A percentile compares a stretch with the other conserved stretches of the same genome.
phyloP scores from a whole-genome alignment of 2,888 invertebrate species.

The Lasioglossum vierecki region DNA sequence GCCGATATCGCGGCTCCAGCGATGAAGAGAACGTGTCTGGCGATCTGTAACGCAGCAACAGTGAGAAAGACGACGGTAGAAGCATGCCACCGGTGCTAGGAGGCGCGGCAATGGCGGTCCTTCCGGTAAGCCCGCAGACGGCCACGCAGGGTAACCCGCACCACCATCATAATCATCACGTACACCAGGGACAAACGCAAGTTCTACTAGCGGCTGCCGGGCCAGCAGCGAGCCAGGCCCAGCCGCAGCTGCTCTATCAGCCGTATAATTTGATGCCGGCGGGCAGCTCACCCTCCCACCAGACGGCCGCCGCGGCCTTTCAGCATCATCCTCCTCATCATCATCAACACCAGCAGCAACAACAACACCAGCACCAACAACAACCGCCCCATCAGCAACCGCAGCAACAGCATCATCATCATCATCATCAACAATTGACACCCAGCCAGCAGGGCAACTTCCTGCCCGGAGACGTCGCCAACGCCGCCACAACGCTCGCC shows the following conservation, averaged over 20 bases:
- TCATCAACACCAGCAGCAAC: slow-evolving; percentile 58
- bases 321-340: slow-evolving; percentile 73
- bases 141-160: slow-evolving; percentile 82
- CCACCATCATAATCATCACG: slow-evolving; percentile 72
- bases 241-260: slow-evolving; percentile 81
- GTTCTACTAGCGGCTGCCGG: slow-evolving; percentile 70
- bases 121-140: slow-evolving; percentile 84
- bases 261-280: slow-evolving; percentile 81
- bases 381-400: slow-evolving; percentile 15
- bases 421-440: slow-evolving; percentile 63
- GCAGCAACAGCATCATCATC: slow-evolving; percentile 64
- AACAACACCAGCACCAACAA: slow-evolving; percentile 60
- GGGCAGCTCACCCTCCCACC: slow-evolving; percentile 74
- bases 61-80: slow-evolving; percentile 54
- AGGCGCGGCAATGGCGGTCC: slow-evolving; percentile 83
- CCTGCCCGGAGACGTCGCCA: slow-evolving; percentile 69
- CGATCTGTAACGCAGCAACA: slow-evolving; percentile 30
- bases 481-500: slow-evolving; percentile 67
- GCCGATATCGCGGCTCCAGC: slow-evolving; percentile 58
- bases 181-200: slow-evolving; percentile 78
- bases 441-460: slow-evolving; percentile 71
- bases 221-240: slow-evolving; percentile 67
- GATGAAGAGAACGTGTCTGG: slow-evolving; percentile 65
- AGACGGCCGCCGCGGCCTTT: slow-evolving; percentile 68
- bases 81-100: slow-evolving; percentile 84